Base-by-base conservation (phyloP, 2,888 invertebrate species). In the Zygogramma bicolorata region DNA sequence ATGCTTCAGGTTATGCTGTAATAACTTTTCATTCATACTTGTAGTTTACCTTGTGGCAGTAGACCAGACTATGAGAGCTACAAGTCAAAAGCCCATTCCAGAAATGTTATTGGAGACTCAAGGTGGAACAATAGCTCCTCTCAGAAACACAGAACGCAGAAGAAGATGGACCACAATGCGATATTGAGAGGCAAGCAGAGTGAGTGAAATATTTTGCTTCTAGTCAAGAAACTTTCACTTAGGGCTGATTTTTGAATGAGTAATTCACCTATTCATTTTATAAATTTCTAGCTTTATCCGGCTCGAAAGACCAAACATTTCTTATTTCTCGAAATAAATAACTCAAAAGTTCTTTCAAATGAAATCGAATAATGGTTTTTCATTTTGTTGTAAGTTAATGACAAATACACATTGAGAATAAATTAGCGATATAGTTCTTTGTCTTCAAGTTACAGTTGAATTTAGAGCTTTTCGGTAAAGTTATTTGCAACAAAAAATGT, bases 31-130 rank as follows among this genome's bases (percentile, higher is more conserved):
- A 22, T 46, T 3, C 13, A 10, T 72, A 73, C 71, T 86, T 85
- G 18, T 83, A 93, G 93, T 85, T 88, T 93, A 72, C 92, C 93
- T 3, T 92, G 92, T 42, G 90, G 92, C 62, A 88, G 88, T 76
- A 90, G 90, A 84, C 89, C 89, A 49, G 90, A 90, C 82, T 91
- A 90, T 82, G 90, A 90, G 71, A 85, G 84, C 68, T 89, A 89
- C 80, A 88, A 88, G 71, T 86, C 85, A 0, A 87, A 87, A 81
- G 79, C 73, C 29, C 84, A 85, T 68, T 73, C 82, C 10, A 80
- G 85, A 15, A 85, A 85, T 27, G 77, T 83, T 13, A 70, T 70
- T 1, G 76, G 74, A 8, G 81, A 80, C 69, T 78, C 81, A 22
- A 82, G 86, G 73, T 87, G 87, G 86, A 84, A 83, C 65, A 82